phyloP scores from a whole-genome alignment of 1,140 invertebrate genomes.

The fruit fly (Drosophila melanogaster) region DNA sequence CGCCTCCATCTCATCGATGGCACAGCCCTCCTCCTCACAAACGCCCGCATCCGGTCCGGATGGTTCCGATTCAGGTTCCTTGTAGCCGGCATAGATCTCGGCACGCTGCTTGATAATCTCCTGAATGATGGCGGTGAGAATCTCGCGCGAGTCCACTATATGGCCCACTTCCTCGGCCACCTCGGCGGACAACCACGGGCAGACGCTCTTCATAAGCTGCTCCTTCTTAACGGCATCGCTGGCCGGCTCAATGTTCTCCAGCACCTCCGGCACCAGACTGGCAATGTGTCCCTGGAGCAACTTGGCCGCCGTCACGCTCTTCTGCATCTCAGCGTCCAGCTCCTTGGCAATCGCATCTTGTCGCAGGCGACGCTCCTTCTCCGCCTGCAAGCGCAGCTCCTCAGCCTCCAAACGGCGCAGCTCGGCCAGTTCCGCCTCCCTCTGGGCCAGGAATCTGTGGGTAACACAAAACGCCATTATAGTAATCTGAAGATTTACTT shows the following conservation, averaged over 20 bases:
- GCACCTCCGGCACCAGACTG: constrained; percentile 92
- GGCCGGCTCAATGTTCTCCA: constrained; percentile 88
- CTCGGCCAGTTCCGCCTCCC: constrained; percentile 92
- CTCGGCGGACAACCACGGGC: constrained; percentile 95
- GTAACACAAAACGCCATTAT: not conserved
- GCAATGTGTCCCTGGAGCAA: constrained; percentile 93
- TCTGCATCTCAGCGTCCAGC: constrained; percentile 85
- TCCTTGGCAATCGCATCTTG: constrained; percentile 79
- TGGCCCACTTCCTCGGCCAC: constrained; percentile 92
- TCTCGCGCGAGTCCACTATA: constrained; percentile 90
- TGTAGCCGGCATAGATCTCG: constrained; percentile 82
- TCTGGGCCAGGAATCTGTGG: constrained; percentile 88
- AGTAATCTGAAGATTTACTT: not conserved
- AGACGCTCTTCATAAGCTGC: constrained; percentile 91
- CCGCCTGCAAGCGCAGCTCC: constrained; percentile 88
- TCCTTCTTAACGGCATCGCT: constrained; percentile 76
- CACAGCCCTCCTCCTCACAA: constrained; percentile 66
- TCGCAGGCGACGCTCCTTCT: constrained; percentile 85
- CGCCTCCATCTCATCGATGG: constrained; percentile 51
- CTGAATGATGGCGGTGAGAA: constrained; percentile 91
- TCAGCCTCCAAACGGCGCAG: constrained; percentile 90
- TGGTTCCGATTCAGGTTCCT: constrained; percentile 54
- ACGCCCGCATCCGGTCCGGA: constrained; percentile 21
- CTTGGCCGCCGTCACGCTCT: constrained; percentile 91
- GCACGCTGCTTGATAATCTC: constrained; percentile 90